These are phyloP conservation scores for Lagodon rhomboides DNA, from an alignment of 2,797 vertebrate genomes.

Conservation along the genomic window DNA sequence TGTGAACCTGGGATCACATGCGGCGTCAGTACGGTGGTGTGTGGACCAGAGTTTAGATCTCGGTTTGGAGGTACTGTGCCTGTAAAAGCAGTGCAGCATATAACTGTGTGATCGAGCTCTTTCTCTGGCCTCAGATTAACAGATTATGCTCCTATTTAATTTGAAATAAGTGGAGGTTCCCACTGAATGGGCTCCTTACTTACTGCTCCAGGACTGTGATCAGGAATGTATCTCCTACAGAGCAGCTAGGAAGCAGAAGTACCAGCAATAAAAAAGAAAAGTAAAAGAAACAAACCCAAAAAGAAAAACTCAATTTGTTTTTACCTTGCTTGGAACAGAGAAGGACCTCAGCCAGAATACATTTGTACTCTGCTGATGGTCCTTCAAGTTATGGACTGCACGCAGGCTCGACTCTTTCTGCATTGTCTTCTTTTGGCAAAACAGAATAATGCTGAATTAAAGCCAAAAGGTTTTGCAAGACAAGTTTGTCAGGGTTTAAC, in stretches of 20 bases:
- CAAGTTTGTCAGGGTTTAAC: neutral
- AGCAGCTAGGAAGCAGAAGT: no score
- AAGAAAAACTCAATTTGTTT: neutral
- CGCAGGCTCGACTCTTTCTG: neutral
- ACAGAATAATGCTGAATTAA: slow-evolving; percentile 5
- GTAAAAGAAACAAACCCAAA: neutral
- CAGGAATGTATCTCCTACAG: neutral
- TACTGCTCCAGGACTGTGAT: neutral
- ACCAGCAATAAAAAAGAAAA: neutral
- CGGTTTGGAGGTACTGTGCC: neutral
- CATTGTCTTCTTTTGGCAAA: slow-evolving; percentile 3
- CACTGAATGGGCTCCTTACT: slow-evolving; percentile 2
- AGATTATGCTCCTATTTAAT: slow-evolving; percentile 26
- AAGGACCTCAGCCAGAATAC: neutral
- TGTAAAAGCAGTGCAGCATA: neutral
- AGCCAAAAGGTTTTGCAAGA: neutral
- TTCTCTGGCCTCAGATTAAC: slow-evolving; percentile 7
- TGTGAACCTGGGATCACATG: slow-evolving; percentile 1
- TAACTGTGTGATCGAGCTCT: slow-evolving; percentile 8
- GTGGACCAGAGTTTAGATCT: neutral
- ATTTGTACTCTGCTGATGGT: neutral
- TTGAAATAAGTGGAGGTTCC: neutral
- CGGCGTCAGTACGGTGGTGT: neutral
- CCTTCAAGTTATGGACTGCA: neutral
- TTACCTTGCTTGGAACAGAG: neutral